phyloP scores from a whole-genome alignment of 2,888 invertebrate genomes.

The Euplexia lucipara region DNA sequence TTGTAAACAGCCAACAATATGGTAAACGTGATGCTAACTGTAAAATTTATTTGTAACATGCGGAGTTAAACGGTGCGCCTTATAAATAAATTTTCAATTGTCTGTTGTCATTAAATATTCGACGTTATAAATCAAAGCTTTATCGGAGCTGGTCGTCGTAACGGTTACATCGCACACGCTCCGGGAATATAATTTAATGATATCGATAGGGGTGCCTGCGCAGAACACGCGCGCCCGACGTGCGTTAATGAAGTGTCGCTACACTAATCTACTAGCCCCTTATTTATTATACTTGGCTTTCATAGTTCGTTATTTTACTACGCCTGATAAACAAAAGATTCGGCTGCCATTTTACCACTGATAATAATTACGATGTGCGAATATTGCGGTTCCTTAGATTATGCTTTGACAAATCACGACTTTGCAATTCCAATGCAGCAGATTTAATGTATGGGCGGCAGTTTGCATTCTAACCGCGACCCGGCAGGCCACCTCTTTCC shows the following conservation, averaged over 20 bases:
- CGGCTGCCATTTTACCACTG: conserved; percentile 88
- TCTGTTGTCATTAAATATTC: conserved; percentile 89
- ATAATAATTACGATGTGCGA: conserved; percentile 91
- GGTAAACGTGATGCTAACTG: conserved; percentile 84
- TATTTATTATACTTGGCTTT: conserved; percentile 27
- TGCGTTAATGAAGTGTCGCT: conserved; percentile 63
- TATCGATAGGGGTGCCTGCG: conserved; percentile 81
- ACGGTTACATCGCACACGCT: conserved; percentile 83
- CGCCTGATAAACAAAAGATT: conserved; percentile 73
- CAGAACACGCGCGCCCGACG: conserved; percentile 62
- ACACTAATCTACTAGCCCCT: conserved; percentile 47
- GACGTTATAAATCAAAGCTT: conserved; percentile 88
- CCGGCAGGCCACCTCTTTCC: conserved; percentile 90
- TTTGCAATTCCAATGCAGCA: conserved; percentile 91
- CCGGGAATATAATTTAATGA: conserved; percentile 85
- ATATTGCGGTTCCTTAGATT: conserved; percentile 90
- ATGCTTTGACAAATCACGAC: conserved; percentile 91
- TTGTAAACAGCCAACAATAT: conserved; percentile 80
- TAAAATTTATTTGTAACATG: conserved; percentile 86
- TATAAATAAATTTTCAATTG: conserved; percentile 90
- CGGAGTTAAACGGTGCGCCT: conserved; percentile 81
- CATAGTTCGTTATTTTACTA: conserved; percentile 3
- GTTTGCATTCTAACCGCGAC: conserved; percentile 91
- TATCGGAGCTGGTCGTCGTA: conserved; percentile 84
- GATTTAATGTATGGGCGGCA: conserved; percentile 91